phyloP scores from a whole-genome alignment of 2,797 vertebrate species.

The Peromyscus eremicus region DNA sequence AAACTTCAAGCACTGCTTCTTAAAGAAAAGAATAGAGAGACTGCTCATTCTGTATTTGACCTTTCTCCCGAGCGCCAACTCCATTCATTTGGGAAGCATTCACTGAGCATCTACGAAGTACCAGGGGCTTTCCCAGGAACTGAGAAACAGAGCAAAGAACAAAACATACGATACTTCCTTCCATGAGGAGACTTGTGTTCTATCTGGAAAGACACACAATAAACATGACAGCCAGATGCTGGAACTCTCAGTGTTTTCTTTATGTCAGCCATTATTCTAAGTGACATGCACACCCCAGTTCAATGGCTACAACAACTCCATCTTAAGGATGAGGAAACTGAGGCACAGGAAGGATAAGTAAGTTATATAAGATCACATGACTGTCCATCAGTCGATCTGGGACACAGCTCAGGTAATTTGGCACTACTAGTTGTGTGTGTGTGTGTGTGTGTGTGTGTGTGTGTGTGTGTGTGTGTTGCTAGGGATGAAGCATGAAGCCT shows the following conservation, averaged over 20 bases:
- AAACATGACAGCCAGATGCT: background rate
- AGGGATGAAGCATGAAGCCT: background rate
- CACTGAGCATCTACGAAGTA: conserved; percentile 37
- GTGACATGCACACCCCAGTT: background rate
- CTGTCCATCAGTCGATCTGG: background rate
- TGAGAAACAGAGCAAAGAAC: background rate
- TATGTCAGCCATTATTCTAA: background rate
- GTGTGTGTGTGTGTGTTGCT: background rate
- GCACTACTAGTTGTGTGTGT: background rate
- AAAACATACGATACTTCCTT: background rate
- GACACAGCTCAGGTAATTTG: background rate
- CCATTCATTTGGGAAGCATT: conserved; percentile 32
- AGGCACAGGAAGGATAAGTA: background rate
- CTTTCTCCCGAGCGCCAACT: background rate
- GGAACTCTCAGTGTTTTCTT: background rate
- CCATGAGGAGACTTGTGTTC: background rate
- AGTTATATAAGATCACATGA: background rate
- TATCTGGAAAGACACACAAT: background rate
- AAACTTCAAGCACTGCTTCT: conserved; percentile 50
- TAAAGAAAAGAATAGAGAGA: background rate
- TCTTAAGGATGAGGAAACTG: background rate
- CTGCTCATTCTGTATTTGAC: conserved; percentile 16
- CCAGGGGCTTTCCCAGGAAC: background rate
- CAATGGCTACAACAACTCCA: background rate
- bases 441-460: background rate